These are phyloP conservation scores for human DNA, from an alignment of 2,113 vertebrate genomes.

Conservation along the genomic window GRCh38 chr2:10321501-10322000, in stretches of 20 bases:
- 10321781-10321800: fast-evolving
- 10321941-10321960: background rate
- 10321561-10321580: background rate
- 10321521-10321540: background rate
- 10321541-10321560: background rate
- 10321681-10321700: background rate
- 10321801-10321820: too few relatives aligned
- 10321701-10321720: background rate
- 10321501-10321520: background rate
- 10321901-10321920: background rate
- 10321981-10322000: background rate
- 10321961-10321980: background rate
- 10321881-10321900: background rate
- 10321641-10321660: background rate
- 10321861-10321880: background rate
- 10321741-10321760: background rate
- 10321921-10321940: background rate
- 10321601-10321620: background rate
- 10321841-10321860: background rate
- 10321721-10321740: background rate
- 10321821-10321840: background rate
- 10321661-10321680: background rate
- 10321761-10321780: fast-evolving
- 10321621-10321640: background rate
- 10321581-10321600: background rate